These are phyloP conservation scores for Umimayanthus kanabou DNA, from an alignment of 92 coral and sea anemone genomes.

Conservation along the genomic window DNA sequence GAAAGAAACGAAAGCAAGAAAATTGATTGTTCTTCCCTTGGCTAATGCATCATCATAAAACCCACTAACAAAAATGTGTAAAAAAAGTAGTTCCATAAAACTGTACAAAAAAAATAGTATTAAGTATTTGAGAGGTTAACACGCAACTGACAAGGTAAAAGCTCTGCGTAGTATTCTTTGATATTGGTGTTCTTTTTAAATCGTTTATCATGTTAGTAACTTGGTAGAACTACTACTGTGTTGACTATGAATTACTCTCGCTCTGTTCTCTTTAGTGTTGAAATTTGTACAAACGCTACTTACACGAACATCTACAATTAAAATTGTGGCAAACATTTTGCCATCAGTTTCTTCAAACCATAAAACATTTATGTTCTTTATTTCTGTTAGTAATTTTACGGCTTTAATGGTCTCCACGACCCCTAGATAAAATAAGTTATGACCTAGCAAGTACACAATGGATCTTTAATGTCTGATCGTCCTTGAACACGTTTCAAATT, in stretches of 20 bases:
- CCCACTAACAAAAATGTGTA: conserved; percentile 20
- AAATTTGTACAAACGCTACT: conserved; percentile 18
- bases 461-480: background rate
- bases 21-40: background rate
- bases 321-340: conserved; percentile 8
- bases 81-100: conserved; percentile 24
- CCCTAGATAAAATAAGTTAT: conserved; percentile 17
- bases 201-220: background rate
- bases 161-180: background rate
- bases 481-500: background rate
- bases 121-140: background rate
- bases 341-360: conserved; percentile 8
- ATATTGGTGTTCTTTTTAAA: background rate
- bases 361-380: conserved; percentile 9
- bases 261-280: background rate
- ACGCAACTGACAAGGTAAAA: background rate
- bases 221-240: background rate
- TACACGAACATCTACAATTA: background rate
- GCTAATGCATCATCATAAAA: background rate
- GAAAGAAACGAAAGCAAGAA: conserved; percentile 27
- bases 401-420: conserved; percentile 24
- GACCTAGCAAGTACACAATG: background rate
- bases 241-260: background rate
- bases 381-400: background rate
- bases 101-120: conserved; percentile 17